Evolutionary conservation across 2,888 invertebrate species (phyloP).

Genomic region (Perithous albicinctus): DNA sequence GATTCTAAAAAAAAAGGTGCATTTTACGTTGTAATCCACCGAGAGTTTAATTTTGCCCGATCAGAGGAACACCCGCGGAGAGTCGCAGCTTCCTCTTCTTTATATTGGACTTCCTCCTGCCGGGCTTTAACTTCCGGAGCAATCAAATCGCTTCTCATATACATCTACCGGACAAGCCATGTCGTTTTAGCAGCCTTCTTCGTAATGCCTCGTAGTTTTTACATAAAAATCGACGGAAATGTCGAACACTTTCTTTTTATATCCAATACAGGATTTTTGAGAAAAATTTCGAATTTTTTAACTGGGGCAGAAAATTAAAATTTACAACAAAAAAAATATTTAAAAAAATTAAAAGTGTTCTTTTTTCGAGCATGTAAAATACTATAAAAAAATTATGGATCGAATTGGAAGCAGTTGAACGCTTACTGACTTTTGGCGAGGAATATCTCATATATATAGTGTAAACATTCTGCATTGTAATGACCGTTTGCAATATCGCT

Average conservation of each 20-base stretch:
- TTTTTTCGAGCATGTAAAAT: no score
- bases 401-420: no score
- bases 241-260: no score
- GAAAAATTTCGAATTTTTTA: no score
- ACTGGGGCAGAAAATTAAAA: no score
- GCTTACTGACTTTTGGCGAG: no score
- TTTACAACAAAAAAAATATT: no score
- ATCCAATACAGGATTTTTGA: no score
- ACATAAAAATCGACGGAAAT: no score
- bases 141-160: constrained; percentile 36
- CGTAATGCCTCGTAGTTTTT: no score
- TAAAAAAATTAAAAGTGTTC: no score
- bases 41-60: constrained; percentile 10
- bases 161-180: constrained; percentile 9
- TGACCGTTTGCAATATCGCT: constrained; percentile 7
- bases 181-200: constrained; percentile 11
- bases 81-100: constrained; percentile 8
- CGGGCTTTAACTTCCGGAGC: constrained; percentile 5
- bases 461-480: neutral
- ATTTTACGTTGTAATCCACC: neutral
- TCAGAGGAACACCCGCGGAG: constrained; percentile 24
- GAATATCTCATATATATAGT: neutral
- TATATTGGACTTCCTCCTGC: constrained; percentile 37
- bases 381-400: no score
- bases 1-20: neutral